These are phyloP conservation scores for Lutjanus erythropterus DNA, from an alignment of 2,113 vertebrate species.

Conservation along the genomic window DNA sequence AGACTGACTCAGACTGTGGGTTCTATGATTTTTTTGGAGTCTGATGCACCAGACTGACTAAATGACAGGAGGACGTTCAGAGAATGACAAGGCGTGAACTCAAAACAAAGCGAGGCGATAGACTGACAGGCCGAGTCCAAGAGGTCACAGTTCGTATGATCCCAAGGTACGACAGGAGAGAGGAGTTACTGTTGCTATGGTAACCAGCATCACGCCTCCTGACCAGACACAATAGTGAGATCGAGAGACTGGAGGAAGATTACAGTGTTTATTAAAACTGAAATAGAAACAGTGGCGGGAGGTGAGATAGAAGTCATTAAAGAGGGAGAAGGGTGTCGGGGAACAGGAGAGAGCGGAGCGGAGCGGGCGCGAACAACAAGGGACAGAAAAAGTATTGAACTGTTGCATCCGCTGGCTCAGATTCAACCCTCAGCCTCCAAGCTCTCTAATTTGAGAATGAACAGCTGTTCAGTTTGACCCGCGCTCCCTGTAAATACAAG, in stretches of 20 bases:
- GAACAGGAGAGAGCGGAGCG: background rate
- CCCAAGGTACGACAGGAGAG: slow-evolving; percentile 1
- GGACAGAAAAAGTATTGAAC: background rate
- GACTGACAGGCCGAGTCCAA: slow-evolving; percentile 40
- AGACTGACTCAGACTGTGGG: background rate
- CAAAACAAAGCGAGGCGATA: slow-evolving; percentile 5
- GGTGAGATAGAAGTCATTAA: slow-evolving; percentile 19
- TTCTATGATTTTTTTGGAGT: background rate
- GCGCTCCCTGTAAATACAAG: background rate
- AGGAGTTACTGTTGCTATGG: slow-evolving; percentile 52
- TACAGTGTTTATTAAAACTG: background rate
- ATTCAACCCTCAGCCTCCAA: slow-evolving; percentile 27
- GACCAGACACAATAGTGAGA: slow-evolving; percentile 20
- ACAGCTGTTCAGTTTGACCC: slow-evolving; percentile 71
- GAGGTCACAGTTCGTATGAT: slow-evolving; percentile 44
- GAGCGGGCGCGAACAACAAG: background rate
- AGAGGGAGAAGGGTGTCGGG: slow-evolving; percentile 8
- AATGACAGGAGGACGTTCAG: background rate
- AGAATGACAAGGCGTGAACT: slow-evolving; percentile 2
- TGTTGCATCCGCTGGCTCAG: background rate
- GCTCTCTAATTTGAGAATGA: slow-evolving; percentile 62
- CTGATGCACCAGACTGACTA: background rate
- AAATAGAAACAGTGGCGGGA: slow-evolving; percentile 11
- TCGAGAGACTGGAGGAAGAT: slow-evolving; percentile 1
- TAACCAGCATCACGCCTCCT: slow-evolving; percentile 45